These are phyloP conservation scores for Tolypeutes matacus DNA, from an alignment of 2,797 vertebrate genomes.

Conservation along the genomic window DNA sequence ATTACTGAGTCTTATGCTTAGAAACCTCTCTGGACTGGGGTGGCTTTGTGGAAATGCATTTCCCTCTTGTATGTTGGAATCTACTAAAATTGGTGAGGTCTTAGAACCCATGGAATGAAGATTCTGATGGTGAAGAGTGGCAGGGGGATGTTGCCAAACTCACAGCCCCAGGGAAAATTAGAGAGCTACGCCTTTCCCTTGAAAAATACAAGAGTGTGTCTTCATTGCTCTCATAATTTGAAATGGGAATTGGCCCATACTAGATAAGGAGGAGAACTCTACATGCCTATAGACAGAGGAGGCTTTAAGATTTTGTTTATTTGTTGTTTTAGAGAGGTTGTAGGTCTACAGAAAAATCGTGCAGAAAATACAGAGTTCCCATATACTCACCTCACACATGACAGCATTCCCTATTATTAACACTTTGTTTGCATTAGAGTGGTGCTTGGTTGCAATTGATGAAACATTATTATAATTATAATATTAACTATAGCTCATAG, in stretches of 20 bases:
- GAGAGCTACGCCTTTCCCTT: not conserved
- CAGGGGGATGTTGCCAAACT: not conserved
- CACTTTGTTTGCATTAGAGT: too few relatives aligned
- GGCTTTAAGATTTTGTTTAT: too few relatives aligned
- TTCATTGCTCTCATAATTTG: not conserved
- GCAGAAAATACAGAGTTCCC: too few relatives aligned
- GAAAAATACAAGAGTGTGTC: not conserved
- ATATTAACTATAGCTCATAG: too few relatives aligned
- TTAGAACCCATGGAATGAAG: not conserved
- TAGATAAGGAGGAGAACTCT: not conserved
- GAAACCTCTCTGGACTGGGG: not conserved
- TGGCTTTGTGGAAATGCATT: conserved; percentile 45
- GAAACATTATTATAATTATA: too few relatives aligned
- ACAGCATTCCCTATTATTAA: too few relatives aligned
- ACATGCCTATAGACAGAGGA: not conserved
- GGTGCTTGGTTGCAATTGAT: too few relatives aligned
- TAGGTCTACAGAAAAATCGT: too few relatives aligned
- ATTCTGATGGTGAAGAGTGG: not conserved
- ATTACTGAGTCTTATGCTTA: not conserved
- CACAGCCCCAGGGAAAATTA: not conserved
- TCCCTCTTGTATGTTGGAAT: not conserved
- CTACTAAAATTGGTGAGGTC: not conserved
- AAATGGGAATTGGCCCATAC: not conserved
- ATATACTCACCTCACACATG: too few relatives aligned
- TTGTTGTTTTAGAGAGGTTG: too few relatives aligned